phyloP scores from a whole-genome alignment of 2,888 invertebrate species.

The Doris montereyensis region DNA sequence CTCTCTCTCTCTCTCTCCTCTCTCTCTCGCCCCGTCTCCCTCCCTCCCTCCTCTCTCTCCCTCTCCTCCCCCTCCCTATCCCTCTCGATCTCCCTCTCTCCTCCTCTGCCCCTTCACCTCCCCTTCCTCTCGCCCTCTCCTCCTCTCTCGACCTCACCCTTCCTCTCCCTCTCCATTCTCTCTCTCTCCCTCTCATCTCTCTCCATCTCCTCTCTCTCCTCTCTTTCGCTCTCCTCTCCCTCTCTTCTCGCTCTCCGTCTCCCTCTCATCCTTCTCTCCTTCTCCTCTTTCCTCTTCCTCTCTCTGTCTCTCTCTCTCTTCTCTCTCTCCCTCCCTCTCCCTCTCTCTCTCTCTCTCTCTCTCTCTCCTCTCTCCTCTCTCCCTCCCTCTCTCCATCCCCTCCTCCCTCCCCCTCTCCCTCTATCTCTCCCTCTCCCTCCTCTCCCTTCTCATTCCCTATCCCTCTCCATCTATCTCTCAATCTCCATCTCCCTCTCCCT shows the following conservation, averaged over 20 bases:
- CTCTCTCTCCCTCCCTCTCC: neutral
- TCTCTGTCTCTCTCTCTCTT: neutral
- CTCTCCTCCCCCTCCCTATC: too few species aligned
- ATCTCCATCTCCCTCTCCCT: neutral
- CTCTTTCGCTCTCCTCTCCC: neutral
- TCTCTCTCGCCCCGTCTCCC: too few species aligned
- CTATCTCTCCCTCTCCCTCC: neutral
- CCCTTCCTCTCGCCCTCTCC: too few species aligned
- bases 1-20: too few species aligned
- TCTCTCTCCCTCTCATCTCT: neutral
- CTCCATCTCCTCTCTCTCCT: neutral
- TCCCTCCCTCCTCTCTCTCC: too few species aligned
- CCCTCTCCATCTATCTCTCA: neutral
- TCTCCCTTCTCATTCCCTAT: neutral
- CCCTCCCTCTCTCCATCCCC: neutral
- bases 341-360: neutral
- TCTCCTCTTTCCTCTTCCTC: neutral
- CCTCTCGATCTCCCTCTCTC: too few species aligned
- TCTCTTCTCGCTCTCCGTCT: neutral
- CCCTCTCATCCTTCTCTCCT: neutral
- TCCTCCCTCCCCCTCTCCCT: neutral
- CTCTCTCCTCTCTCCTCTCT: neutral
- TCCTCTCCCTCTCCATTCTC: too few species aligned
- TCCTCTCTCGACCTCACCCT: too few species aligned
- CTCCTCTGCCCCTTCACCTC: too few species aligned